Evolutionary conservation across 1,140 invertebrate species (phyloP).

Genomic region (Listronotus bonariensis): DNA sequence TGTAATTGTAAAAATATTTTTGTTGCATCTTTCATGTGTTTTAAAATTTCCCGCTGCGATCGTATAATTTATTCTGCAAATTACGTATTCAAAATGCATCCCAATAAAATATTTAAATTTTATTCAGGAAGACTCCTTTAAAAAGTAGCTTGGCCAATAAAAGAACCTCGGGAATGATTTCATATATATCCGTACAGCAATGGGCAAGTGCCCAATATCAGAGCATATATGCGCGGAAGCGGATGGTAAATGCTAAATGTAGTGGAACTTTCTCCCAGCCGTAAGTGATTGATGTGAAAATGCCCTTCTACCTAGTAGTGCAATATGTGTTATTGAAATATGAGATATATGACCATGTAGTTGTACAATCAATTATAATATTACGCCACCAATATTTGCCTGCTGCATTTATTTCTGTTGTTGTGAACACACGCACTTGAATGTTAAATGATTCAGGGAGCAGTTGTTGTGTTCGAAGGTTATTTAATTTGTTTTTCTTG

Average conservation of each 20-base stretch:
- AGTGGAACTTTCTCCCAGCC: constrained; percentile 56
- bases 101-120: constrained; percentile 34
- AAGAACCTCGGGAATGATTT: constrained; percentile 25
- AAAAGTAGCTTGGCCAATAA: constrained; percentile 24
- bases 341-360: constrained; percentile 44
- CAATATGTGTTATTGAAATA: constrained; percentile 57
- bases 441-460: constrained; percentile 12
- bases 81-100: constrained; percentile 20
- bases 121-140: constrained; percentile 35
- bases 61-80: background rate
- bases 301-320: constrained; percentile 53
- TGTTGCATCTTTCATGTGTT: too few relatives aligned
- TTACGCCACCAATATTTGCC: constrained; percentile 38
- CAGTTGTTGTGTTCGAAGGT: background rate
- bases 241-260: constrained; percentile 55
- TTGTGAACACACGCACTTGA: constrained; percentile 25
- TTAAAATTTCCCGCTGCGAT: too few relatives aligned
- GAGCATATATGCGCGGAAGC: constrained; percentile 47
- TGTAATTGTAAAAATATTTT: too few relatives aligned
- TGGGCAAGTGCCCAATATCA: constrained; percentile 46
- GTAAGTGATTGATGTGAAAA: constrained; percentile 56
- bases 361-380: constrained; percentile 46
- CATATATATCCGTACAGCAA: constrained; percentile 35
- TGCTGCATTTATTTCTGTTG: constrained; percentile 21
- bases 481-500: background rate